Base-by-base conservation (phyloP, 2,888 invertebrate species). In the Dicyrtoma fusca region DNA sequence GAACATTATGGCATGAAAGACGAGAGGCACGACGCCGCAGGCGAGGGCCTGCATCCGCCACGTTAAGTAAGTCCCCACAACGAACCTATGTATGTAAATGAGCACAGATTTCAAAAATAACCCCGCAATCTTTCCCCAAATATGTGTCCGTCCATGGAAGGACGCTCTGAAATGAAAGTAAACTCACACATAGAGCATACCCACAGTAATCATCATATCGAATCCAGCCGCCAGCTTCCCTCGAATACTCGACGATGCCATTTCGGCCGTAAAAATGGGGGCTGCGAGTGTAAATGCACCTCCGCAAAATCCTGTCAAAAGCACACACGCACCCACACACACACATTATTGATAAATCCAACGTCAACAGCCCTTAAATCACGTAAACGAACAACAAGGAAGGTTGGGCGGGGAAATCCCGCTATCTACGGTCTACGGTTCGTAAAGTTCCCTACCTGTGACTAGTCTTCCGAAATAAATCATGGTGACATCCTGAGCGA, bases 261-360 rank as follows among this genome's bases (percentile, higher is more conserved):
- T 93, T 86, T 97, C 97, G 55, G 89, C 90, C 5, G 90, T 91
- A 82, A 94, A 94, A 76, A 94, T 88, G 0, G 96, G 95, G 0
- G 91, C 91, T 0, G 91, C 90, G n/a, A 94, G 89, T 81, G 93
- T 93, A 82, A 92, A 91, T 1, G 92, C 91, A 42, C 94, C 94
- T 42, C 49, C 49, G 4, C 49, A n/a, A n/a, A 19, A 17, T 10
- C 49, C n/a, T 49, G 3, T 49, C 45, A 45, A 45, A 13, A 17
- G 49, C 4, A 49, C 19, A 19, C 19, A 49, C 11, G 49, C 5
- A 6, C 3, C 5, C 3, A 34, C 4, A 34, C 34, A 34, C 34
- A 34, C 34, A n/a, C n/a, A n/a, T n/a, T n/a, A n/a, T n/a, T n/a
- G n/a, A 34, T 34, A 34, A 10, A 11, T 13, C 45, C 45, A 11